Conservation (phyloP, 2,797 vertebrate species). For the Lagodon rhomboides region DNA sequence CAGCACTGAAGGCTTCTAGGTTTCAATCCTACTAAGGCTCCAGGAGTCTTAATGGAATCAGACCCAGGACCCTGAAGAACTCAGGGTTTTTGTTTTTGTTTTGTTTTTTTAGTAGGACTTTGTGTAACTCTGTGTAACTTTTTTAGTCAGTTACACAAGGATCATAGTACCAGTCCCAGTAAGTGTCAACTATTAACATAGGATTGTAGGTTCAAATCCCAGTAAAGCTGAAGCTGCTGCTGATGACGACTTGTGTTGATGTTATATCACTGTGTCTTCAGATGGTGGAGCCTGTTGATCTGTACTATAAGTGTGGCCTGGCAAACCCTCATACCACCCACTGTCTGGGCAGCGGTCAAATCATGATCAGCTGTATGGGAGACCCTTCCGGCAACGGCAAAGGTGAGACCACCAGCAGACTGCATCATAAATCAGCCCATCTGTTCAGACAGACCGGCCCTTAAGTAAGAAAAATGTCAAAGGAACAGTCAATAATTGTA, state of each 20-base stretch:
- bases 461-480: not conserved
- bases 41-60: too few species aligned
- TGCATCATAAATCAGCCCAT: not conserved
- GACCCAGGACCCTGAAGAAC: too few species aligned
- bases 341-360: constrained; percentile 92
- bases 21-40: not conserved
- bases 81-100: too few species aligned
- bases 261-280: constrained; percentile 57
- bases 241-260: too few species aligned
- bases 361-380: constrained; percentile 93
- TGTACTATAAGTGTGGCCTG: constrained; percentile 88
- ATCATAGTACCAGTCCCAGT: too few species aligned
- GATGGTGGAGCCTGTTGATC: constrained; percentile 89
- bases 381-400: constrained; percentile 90
- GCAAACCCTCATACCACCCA: constrained; percentile 92
- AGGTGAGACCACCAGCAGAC: constrained; percentile 78
- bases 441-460: not conserved
- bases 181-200: too few species aligned
- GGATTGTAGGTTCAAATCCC: too few species aligned
- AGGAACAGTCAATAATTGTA: not conserved
- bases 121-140: too few species aligned
- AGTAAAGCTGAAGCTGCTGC: too few species aligned
- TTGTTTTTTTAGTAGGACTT: too few species aligned
- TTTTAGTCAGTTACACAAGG: too few species aligned
- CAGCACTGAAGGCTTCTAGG: not conserved